A percentile compares a stretch with the other conserved stretches of the same genome.
Conservation (phyloP, 2,113 vertebrate genomes). For the Carollia perspicillata region DNA sequence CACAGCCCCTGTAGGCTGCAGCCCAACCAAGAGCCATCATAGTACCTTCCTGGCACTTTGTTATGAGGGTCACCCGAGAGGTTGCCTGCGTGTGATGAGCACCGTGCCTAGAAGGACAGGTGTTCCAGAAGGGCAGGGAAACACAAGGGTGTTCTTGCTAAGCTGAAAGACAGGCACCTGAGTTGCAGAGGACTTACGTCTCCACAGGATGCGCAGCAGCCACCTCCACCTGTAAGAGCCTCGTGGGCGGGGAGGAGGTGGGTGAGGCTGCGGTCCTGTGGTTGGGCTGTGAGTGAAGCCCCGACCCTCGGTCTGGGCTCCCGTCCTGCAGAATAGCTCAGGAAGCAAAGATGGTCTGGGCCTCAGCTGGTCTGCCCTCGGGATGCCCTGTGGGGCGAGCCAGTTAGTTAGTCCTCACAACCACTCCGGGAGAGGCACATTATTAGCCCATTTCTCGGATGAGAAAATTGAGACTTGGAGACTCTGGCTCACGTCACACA, state of each 20-base stretch:
- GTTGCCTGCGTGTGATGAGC: not conserved
- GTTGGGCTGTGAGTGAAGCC: not conserved
- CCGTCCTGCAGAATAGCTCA: accelerated
- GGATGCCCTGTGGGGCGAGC: not conserved
- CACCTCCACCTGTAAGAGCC: too few species aligned
- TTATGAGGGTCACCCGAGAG: accelerated
- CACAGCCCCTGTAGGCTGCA: not conserved
- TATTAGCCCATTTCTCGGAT: not conserved
- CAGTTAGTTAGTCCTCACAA: not conserved
- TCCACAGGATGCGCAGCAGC: not conserved
- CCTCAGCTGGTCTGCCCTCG: not conserved
- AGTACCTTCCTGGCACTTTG: not conserved
- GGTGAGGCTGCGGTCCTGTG: not conserved
- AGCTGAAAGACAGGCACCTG: not conserved
- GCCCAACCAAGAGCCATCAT: not conserved
- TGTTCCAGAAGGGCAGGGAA: not conserved
- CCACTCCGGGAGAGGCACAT: not conserved
- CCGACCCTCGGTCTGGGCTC: not conserved
- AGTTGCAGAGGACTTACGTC: not conserved
- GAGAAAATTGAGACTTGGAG: not conserved
- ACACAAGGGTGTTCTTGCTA: not conserved
- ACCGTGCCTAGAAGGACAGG: not conserved
- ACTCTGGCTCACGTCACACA: not conserved
- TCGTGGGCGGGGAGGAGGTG: accelerated
- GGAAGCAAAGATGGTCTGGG: not conserved